Base-by-base conservation (phyloP, 2,113 vertebrate genomes). In the Petromus typicus region DNA sequence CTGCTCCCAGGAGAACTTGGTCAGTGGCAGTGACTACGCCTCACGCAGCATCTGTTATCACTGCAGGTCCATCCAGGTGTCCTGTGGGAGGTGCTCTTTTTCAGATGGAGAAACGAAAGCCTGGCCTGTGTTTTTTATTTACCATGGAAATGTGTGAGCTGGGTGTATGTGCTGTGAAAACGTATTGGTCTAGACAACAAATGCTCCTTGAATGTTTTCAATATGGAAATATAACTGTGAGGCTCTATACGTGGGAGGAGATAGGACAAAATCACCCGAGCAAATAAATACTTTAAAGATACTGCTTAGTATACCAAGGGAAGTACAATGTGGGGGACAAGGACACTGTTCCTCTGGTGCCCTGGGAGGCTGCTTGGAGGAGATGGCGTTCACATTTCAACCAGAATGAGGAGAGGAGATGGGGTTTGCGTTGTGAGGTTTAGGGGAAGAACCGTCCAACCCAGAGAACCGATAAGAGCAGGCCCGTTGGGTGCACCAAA, bases 31-130 rank as follows among this genome's bases (percentile, higher is more conserved):
- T 57, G 48, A 23, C 37, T 69, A 57, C 56, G 18, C 73, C 32
- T 32, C 17, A 37, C 17, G 0, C 22, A n/a, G 54, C 8, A 20
- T 7, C 16, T 16, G 43, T 51, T 48, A 22, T 7, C 7, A 10
- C 10, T 48, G 61, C 48, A 37, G 11, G 66, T 57, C 73, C 45
- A 40, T n/a, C 23, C 12, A 9, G 10, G 40, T 22, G 11, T 66
- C 17, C 86, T 10, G 0, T 75, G 79, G 48, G 54, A 86, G 45
- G n/a, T 3, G 4, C 81, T 81, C 37, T 54, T 88, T 91, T n/a
- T 83, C 59, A 51, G 17, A 30, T 45, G 40, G 63, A 79, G 73
- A 95, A 93, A 91, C 75, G 10, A 4, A 93, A 61, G 82, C 81
- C 25, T n/a, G 37, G 18, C 61, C 27, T 54, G 34, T 40, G 43